Evolutionary conservation across 2,888 invertebrate species (phyloP).

Genomic region (Lamellibrachia satsuma): DNA sequence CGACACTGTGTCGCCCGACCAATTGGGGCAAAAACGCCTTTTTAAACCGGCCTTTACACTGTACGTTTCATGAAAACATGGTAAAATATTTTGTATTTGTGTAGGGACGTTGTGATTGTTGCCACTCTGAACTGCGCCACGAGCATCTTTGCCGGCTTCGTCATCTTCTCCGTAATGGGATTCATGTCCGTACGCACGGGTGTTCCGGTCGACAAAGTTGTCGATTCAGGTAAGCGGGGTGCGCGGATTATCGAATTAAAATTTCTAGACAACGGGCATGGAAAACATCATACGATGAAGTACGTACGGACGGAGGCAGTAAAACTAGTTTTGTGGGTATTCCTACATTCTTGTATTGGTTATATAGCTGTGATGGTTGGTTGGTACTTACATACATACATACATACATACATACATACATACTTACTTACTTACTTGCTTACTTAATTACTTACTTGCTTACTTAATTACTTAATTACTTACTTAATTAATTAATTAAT

Average conservation of each 20-base stretch:
- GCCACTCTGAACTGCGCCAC: slow-evolving; percentile 62
- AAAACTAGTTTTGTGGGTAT: not conserved
- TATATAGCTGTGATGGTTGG: not conserved
- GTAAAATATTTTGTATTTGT: not conserved
- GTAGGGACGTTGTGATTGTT: slow-evolving; percentile 60
- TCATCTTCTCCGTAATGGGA: slow-evolving; percentile 68
- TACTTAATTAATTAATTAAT: too few species aligned
- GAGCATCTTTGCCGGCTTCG: slow-evolving; percentile 63
- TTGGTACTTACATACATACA: not conserved
- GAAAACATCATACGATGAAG: too few species aligned
- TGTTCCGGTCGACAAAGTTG: slow-evolving; percentile 55
- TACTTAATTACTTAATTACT: too few species aligned
- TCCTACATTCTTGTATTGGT: not conserved
- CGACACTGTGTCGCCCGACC: too few species aligned
- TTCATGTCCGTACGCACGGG: slow-evolving; percentile 68
- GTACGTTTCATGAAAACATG: not conserved
- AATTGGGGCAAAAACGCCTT: too few species aligned
- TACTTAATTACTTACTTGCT: too few species aligned
- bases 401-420: slow-evolving; percentile 13
- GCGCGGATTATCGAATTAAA: not conserved
- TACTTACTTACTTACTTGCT: not conserved
- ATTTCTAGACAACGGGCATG: too few species aligned
- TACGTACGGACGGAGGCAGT: too few species aligned
- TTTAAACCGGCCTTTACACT: too few species aligned
- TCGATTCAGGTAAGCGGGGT: slow-evolving; percentile 27